These are phyloP conservation scores for Phyllostomus hastatus DNA, from an alignment of 2,113 vertebrate species.

Conservation along the genomic window DNA sequence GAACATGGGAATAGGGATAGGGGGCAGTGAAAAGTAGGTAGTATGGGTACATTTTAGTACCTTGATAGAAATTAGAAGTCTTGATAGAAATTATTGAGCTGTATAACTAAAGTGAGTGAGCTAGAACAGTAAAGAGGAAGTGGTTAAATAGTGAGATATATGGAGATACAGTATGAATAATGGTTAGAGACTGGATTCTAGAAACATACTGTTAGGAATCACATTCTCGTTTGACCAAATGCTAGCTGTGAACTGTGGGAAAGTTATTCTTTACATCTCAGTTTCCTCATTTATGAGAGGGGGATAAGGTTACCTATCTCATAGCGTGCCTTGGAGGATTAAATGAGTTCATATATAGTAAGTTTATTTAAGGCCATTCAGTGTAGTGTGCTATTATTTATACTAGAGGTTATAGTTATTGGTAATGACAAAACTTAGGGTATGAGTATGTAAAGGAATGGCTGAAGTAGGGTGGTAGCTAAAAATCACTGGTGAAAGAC, in stretches of 20 bases:
- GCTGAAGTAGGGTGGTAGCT: background rate
- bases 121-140: background rate
- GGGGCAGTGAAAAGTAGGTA: background rate
- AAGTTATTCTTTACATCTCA: background rate
- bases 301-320: background rate
- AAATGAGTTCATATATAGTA: background rate
- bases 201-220: background rate
- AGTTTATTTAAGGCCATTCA: background rate
- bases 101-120: background rate
- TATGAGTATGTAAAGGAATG: background rate
- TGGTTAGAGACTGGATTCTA: background rate
- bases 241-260: background rate
- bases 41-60: background rate
- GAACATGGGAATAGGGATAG: background rate
- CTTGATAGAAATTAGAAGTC: background rate
- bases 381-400: background rate
- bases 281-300: background rate
- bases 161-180: background rate
- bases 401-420: background rate
- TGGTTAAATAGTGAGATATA: background rate
- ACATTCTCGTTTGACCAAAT: background rate
- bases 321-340: background rate
- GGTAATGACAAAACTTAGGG: conserved; percentile 7
- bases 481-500: conserved; percentile 28
- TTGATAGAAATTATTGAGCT: background rate